Conservation (phyloP, 2,888 invertebrate genomes). For the Caenorhabditis wallacei region DNA sequence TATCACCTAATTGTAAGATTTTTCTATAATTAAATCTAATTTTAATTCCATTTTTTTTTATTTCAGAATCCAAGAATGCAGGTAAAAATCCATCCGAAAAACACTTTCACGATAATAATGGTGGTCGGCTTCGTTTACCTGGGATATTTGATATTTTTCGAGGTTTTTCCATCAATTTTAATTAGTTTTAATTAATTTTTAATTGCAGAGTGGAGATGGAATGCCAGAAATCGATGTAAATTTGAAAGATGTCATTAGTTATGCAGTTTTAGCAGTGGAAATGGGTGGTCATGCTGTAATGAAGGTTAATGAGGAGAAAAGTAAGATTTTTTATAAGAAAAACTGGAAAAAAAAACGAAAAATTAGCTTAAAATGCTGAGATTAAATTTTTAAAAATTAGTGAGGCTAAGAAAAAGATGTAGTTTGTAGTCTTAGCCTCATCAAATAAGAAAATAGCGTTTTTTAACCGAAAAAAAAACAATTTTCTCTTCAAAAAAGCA, state of each 20-base stretch:
- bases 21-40: not conserved
- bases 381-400: no score
- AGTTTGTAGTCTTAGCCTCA: no score
- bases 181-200: not conserved
- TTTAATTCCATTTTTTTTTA: no score
- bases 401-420: no score
- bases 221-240: conserved; percentile 80
- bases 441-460: no score
- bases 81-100: conserved; percentile 77
- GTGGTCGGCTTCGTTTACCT: conserved; percentile 78
- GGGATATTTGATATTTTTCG: conserved; percentile 78
- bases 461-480: no score
- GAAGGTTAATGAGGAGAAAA: conserved; percentile 77
- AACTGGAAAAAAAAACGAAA: no score
- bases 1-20: conserved; percentile 37
- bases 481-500: not conserved
- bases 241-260: conserved; percentile 79
- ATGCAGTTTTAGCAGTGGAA: conserved; percentile 80
- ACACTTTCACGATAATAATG: conserved; percentile 73
- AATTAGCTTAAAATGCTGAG: no score
- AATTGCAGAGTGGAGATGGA: conserved; percentile 68
- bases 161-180: conserved; percentile 10
- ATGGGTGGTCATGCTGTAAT: conserved; percentile 82
- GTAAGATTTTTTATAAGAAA: no score
- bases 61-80: conserved; percentile 71